A percentile compares a stretch with the other conserved stretches of the same genome.
Conservation (phyloP, 2,888 invertebrate species). For the Cotesia congregata region DNA sequence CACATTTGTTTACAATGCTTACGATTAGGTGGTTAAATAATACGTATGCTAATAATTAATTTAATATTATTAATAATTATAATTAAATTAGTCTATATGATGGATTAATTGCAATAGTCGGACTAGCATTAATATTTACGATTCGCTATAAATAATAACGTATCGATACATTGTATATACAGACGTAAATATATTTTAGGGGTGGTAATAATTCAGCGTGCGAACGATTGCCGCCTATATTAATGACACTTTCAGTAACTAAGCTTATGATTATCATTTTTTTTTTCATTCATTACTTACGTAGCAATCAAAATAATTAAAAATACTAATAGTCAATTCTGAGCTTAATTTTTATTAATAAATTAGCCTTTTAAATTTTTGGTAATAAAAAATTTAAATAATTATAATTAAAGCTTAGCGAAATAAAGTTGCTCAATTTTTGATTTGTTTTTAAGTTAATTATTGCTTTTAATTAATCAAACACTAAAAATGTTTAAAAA, state of each 20-base stretch:
- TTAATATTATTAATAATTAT: neutral
- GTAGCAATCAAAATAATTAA: neutral
- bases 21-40: neutral
- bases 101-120: neutral
- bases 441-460: too few relatives aligned
- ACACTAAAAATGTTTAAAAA: too few relatives aligned
- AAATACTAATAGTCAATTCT: neutral
- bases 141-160: neutral
- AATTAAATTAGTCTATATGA: neutral
- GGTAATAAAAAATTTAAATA: neutral
- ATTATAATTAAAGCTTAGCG: neutral
- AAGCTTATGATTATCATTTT: slow-evolving; percentile 19
- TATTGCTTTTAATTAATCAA: too few relatives aligned
- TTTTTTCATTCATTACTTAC: neutral
- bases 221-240: neutral
- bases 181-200: neutral
- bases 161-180: neutral
- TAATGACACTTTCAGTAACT: neutral
- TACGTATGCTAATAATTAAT: neutral
- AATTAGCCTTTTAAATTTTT: neutral
- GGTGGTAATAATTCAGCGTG: neutral
- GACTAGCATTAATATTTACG: neutral
- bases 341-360: neutral
- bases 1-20: slow-evolving; percentile 1
- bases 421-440: neutral